Conservation (phyloP, 2,797 vertebrate species). For the Tragopan temminckii region DNA sequence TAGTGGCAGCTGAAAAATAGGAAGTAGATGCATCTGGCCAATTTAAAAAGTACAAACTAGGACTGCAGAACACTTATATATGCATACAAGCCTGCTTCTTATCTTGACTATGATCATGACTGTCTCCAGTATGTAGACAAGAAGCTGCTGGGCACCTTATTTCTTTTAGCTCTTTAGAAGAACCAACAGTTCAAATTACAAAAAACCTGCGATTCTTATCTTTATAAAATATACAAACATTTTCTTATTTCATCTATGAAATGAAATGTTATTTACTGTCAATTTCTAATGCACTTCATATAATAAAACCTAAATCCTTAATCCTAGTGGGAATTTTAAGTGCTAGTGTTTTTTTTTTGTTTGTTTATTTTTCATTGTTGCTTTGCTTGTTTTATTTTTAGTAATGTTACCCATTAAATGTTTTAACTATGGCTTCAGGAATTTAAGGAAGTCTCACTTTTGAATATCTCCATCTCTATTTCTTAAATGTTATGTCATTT, state of each 20-base stretch:
- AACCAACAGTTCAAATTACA: neutral
- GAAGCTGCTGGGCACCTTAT: neutral
- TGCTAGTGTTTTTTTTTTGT: neutral
- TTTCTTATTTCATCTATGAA: constrained; percentile 52
- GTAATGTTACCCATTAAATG: neutral
- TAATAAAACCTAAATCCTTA: constrained; percentile 34
- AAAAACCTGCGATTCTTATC: neutral
- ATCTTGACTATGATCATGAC: neutral
- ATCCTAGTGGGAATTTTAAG: constrained; percentile 18
- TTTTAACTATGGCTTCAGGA: constrained; percentile 43
- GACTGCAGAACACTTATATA: neutral
- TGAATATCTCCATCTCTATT: neutral
- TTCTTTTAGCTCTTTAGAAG: constrained; percentile 2
- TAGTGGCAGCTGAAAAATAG: neutral
- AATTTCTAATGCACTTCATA: constrained; percentile 35
- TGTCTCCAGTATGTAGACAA: constrained; percentile 11
- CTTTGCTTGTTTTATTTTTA: neutral
- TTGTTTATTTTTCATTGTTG: neutral
- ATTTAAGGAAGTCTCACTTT: constrained; percentile 15
- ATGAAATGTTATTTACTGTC: constrained; percentile 46
- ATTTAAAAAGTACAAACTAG: neutral
- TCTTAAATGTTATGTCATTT: neutral
- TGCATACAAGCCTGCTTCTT: neutral
- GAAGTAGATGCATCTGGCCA: neutral
- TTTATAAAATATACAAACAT: constrained; percentile 8